Evolutionary conservation across 2,888 invertebrate genomes (phyloP).

Genomic region (Patella depressa): DNA sequence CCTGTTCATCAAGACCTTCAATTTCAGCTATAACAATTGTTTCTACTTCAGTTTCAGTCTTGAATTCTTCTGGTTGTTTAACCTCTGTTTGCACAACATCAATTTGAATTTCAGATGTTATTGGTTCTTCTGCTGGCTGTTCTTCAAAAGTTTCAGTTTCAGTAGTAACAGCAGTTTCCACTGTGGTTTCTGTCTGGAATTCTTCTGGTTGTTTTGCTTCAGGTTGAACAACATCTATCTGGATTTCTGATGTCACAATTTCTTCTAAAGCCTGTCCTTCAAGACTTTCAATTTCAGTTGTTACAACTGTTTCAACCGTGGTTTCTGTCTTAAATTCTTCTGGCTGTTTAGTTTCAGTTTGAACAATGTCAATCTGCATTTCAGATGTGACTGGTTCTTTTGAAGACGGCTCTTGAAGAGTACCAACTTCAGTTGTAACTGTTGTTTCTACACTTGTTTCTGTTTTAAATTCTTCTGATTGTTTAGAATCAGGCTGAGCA

Average conservation of each 20-base stretch:
- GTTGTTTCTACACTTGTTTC: constrained; percentile 26
- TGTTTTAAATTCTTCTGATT: constrained; percentile 22
- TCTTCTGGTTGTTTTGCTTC: constrained; percentile 35
- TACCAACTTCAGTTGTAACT: constrained; percentile 26
- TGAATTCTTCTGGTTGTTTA: constrained; percentile 33
- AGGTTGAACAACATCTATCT: constrained; percentile 33
- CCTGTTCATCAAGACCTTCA: constrained; percentile 27
- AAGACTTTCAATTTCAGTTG: background rate
- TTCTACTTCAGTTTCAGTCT: constrained; percentile 39
- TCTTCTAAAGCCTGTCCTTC: constrained; percentile 18
- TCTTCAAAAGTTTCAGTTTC: constrained; percentile 22
- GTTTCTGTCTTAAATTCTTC: constrained; percentile 32
- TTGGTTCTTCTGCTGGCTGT: constrained; percentile 25
- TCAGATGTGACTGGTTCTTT: constrained; percentile 35
- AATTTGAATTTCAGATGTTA: constrained; percentile 32
- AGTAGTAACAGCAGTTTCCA: constrained; percentile 20
- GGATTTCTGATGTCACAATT: constrained; percentile 31
- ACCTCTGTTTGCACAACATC: constrained; percentile 32
- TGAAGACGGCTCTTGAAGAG: background rate
- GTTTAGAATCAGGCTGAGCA: constrained; percentile 27
- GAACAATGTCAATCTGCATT: constrained; percentile 30
- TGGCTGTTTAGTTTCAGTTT: constrained; percentile 31
- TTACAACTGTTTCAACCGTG: constrained; percentile 18
- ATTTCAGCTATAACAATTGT: constrained; percentile 33
- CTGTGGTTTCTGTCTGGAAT: constrained; percentile 28